Evolutionary conservation across 1,140 invertebrate genomes (phyloP), one percentile per base, ranked within the genome.

Genomic region (Danaus plexippus): DNA sequence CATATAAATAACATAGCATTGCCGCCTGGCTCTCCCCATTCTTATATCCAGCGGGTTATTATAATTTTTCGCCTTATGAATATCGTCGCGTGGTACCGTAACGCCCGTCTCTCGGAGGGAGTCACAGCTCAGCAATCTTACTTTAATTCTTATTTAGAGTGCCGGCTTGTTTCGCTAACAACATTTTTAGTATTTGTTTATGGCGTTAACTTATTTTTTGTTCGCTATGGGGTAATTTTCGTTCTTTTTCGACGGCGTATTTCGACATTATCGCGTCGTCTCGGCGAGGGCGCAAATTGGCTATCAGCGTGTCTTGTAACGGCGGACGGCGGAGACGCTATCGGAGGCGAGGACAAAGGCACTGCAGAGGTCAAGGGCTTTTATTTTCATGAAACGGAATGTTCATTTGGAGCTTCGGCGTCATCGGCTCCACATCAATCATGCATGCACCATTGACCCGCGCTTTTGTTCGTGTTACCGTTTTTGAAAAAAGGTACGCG

Each of bases 61-160:
- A 84, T 77, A 85, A 85, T 85, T 85, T 85, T 82, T 85, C 80
- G 82, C 80, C 63, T 85, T 85, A 85, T 82, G 80, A 84, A 83
- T 85, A 85, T 77, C 75, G 80, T 71, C 71, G 71, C 68, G 63
- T 67, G 62, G 66, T 61, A 64, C 72, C 61, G 60, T 69, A 65
- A 68, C 72, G 64, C 66, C 71, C 73, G 50, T 51, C 60, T 54
- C 70, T 65, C 53, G 70, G 61, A 61, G 75, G 77, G 79, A 77
- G 75, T 82, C 80, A 80, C 82, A 83, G 80, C 79, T 85, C 79
- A 77, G 69, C 82, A 80, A 82, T 83, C 82, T 73, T 80, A 80
- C 76, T 84, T 81, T 85, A 85, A 85, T 85, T 85, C 82, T 82
- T 85, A 78, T 84, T 85, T 85, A 85, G 80, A 81, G 71, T 79